These are phyloP conservation scores for Orthonychiurus folsomi DNA, from an alignment of 2,888 invertebrate species.

Conservation along the genomic window DNA sequence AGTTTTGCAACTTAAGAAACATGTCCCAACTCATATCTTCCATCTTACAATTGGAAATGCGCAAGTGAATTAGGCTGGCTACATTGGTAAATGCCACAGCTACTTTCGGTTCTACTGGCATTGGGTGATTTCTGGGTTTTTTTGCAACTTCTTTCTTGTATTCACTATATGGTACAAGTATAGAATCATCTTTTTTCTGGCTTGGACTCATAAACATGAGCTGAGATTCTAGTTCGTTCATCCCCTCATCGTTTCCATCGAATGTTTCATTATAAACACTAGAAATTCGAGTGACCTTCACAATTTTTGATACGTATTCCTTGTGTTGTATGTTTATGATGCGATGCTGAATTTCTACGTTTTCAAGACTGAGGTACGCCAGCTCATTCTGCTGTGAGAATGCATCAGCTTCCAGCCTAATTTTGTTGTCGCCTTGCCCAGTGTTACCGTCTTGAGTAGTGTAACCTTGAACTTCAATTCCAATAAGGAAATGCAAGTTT, in stretches of 20 bases:
- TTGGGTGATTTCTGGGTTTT: conserved; percentile 36
- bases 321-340: conserved; percentile 19
- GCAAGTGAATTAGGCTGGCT: conserved; percentile 51
- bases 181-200: conserved; percentile 43
- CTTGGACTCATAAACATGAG: conserved; percentile 21
- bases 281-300: background rate
- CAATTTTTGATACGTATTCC: background rate
- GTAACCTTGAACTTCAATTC: conserved; percentile 55
- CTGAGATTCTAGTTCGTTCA: conserved; percentile 26
- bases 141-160: conserved; percentile 45
- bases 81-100: conserved; percentile 47
- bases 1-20: conserved; percentile 55
- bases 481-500: conserved; percentile 49
- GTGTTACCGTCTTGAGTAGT: conserved; percentile 35
- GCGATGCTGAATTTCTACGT: conserved; percentile 22
- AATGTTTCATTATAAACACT: background rate
- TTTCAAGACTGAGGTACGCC: conserved; percentile 30
- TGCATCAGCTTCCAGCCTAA: conserved; percentile 25
- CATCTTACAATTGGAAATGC: conserved; percentile 54
- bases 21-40: conserved; percentile 59
- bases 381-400: conserved; percentile 21
- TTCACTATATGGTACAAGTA: conserved; percentile 56
- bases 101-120: conserved; percentile 29
- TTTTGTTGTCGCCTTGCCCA: background rate
- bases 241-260: conserved; percentile 16